Evolutionary conservation across 2,113 vertebrate species (phyloP), one percentile per base, ranked within the genome.

Genomic region (Chinchilla lanigera): DNA sequence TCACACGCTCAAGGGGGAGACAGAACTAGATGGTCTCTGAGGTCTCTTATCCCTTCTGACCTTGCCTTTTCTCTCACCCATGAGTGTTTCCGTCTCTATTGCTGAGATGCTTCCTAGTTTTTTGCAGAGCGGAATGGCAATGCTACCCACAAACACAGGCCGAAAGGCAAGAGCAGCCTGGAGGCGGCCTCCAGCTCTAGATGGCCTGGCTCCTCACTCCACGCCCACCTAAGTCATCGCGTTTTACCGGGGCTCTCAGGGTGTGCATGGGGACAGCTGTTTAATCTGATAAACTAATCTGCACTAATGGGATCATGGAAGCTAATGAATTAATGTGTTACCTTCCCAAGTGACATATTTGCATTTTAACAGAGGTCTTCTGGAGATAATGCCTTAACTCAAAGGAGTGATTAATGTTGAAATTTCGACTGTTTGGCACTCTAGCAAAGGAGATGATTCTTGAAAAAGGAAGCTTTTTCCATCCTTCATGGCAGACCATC

Each of bases 321-420:
- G 95, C 96, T 97, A 97, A 97, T 94, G 89, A 96, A 93, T 97
- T 96, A 96, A 97, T 96, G 78, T 5, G 28, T 85, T 97, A 95
- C 56, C 80, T 92, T 94, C 96, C 96, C 97, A 84, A 97, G 96
- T 97, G 97, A 94, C 92, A 97, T 97, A 97, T 98, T 96, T 98
- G 96, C 96, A 97, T 98, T 97, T 97, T 97, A 97, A 97, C 97
- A 85, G 96, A 97, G 96, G 96, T 97, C 96, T 97, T 97, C 92
- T 96, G 92, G 80, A 97, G 95, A 97, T 97, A 97, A 98, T 87
- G 96, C 89, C 81, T 97, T 97, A 97, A 97, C 92, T 92, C 92
- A 84, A 97, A 97, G 93, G 86, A 97, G 93, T 95, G 96, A 97
- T 98, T 97, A 94, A 96, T 96, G 93, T 69, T 92, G 86, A 97